Conservation (phyloP, 2,113 vertebrate species). For the Siniperca knerii region DNA sequence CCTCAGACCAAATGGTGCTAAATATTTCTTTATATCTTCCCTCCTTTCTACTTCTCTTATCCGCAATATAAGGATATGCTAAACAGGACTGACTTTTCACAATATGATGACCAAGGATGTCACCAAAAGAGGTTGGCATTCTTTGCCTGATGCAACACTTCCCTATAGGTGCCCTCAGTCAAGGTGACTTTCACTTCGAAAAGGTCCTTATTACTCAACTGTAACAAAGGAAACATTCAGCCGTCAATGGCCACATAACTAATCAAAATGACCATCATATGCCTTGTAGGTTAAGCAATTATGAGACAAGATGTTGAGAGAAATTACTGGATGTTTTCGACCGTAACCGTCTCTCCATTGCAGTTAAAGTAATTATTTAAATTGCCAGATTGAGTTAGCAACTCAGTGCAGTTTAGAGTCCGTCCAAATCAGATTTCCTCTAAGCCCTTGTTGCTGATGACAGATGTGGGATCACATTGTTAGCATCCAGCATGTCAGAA, state of each 20-base stretch:
- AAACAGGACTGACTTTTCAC: neutral
- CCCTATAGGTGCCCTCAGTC: conserved; percentile 32
- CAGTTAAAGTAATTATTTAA: conserved; percentile 50
- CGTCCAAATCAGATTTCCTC: conserved; percentile 37
- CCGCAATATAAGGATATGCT: neutral
- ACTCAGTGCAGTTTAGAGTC: conserved; percentile 12
- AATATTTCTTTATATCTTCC: neutral
- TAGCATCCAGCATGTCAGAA: neutral
- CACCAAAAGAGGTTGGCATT: neutral
- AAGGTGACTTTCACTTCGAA: conserved; percentile 73
- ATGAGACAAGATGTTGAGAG: conserved; percentile 64
- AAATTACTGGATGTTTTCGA: conserved; percentile 41
- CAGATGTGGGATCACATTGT: conserved; percentile 17
- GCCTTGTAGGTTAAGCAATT: conserved; percentile 36
- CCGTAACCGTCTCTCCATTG: neutral
- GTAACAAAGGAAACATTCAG: conserved; percentile 78
- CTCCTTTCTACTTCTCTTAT: neutral
- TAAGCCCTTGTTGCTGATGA: conserved; percentile 21
- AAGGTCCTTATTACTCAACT: conserved; percentile 5
- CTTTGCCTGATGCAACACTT: conserved; percentile 16
- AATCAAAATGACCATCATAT: conserved; percentile 46
- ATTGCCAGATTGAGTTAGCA: conserved; percentile 39
- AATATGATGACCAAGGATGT: neutral
- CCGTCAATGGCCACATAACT: conserved; percentile 1
- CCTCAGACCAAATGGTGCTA: neutral